phyloP scores from a whole-genome alignment of 2,888 invertebrate genomes.

The Eupithecia subumbrata region DNA sequence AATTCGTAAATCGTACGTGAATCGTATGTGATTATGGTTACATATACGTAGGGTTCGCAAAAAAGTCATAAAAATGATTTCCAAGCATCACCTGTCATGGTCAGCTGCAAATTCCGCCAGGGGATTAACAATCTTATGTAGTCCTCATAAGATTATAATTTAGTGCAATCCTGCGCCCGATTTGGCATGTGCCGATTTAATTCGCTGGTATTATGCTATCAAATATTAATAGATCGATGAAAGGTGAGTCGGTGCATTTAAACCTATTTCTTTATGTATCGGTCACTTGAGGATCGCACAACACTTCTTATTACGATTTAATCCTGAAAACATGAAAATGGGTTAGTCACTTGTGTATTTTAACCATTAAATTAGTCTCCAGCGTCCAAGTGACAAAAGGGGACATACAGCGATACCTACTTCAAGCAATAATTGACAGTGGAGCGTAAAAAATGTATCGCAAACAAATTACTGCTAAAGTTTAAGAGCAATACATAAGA shows the following conservation, averaged over 20 bases:
- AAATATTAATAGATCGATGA: constrained; percentile 30
- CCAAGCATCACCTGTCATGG: constrained; percentile 35
- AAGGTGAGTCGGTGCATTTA: constrained; percentile 14
- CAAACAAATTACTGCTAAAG: neutral
- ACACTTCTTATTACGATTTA: neutral
- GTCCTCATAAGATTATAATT: constrained; percentile 1
- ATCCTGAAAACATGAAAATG: neutral
- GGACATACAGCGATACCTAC: neutral
- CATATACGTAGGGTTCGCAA: constrained; percentile 24
- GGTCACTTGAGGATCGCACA: neutral
- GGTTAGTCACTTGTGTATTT: neutral
- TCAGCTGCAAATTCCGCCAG: constrained; percentile 27
- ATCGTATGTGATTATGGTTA: constrained; percentile 32
- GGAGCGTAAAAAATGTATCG: neutral
- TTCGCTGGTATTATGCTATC: constrained; percentile 30
- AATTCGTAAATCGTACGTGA: constrained; percentile 32
- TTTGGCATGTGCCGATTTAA: constrained; percentile 44
- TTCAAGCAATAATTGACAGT: neutral
- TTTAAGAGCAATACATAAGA: neutral
- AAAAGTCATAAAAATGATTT: constrained; percentile 29
- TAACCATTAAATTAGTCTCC: neutral
- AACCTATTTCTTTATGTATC: neutral
- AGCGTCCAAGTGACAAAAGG: neutral
- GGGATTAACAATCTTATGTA: constrained; percentile 19
- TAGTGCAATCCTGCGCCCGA: constrained; percentile 10